Base-by-base conservation (phyloP, 2,797 vertebrate species). In the Ispidina picta region DNA sequence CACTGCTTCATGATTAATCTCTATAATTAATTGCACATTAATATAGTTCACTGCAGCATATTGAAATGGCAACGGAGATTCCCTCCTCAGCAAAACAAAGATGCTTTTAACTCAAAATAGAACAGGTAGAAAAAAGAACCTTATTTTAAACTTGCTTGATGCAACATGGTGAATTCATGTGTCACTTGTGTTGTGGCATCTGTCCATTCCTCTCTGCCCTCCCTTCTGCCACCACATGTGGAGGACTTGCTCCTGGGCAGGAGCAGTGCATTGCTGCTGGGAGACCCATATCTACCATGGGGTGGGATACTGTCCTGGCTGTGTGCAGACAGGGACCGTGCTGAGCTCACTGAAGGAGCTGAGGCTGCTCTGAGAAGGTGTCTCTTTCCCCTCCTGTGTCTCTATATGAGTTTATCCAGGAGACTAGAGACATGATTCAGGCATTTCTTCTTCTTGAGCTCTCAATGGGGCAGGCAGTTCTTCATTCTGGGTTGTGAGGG, bases 1-100 rank as follows among this genome's bases (percentile, higher is more conserved):
- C 69, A 23, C 65, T 74, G 83, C 78, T 46, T 88, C 86, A 95
- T 95, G 92, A 95, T 94, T 96, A 94, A 96, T 96, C 93, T 86
- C 83, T 74, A 20, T 83, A 88, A 95, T 94, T 95, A 96, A 94
- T 91, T 79, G 10, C 55, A 83, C 75, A 80, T 88, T 94, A 92
- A 78, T 90, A 68, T 64, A 88, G 81, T 64, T 90, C 81, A 74
- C 71, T 92, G 78, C 69, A 88, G 83, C 33, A 64, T 68, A 90
- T 69, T 94, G 90, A 91, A 94, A 88, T 14, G 4, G 71, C 60
- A 89, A 37, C 2, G 6, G 80, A 94, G 91, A 94, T 76, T 83
- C 74, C 79, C 80, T 91, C 43, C 75, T 79, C 54, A 64, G 83
- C 35, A 71, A 86, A 82, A 82, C 54, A 84, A 77, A 88, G 68